A percentile compares a stretch with the other conserved stretches of the same genome.
These are phyloP conservation scores for Leuctra nigra DNA, from an alignment of 2,888 invertebrate genomes.

Conservation along the genomic window DNA sequence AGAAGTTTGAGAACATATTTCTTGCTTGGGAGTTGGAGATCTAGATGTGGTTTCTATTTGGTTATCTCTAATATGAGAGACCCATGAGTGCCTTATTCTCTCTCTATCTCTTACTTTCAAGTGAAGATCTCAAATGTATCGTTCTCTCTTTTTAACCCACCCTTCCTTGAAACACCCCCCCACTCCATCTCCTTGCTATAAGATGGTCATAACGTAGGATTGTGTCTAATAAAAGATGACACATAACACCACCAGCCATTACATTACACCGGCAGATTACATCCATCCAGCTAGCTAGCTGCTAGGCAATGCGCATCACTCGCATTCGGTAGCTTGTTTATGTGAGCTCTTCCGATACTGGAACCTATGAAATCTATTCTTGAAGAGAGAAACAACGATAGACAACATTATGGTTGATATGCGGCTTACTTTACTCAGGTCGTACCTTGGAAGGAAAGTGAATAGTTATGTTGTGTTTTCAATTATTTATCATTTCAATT, in stretches of 20 bases:
- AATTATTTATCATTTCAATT: no score
- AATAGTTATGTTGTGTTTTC: no score
- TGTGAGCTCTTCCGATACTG: no score
- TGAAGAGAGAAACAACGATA: no score
- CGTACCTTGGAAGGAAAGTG: no score
- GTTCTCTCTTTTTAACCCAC: constrained; percentile 3
- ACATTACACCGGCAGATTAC: constrained; percentile 18
- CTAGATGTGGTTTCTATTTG: constrained; percentile 10
- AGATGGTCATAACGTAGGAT: constrained; percentile 26
- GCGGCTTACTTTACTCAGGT: no score
- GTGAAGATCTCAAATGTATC: not conserved
- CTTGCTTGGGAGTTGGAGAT: constrained; percentile 12
- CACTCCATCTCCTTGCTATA: constrained; percentile 3
- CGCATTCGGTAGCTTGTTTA: no score
- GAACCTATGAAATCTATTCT: no score
- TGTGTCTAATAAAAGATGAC: constrained; percentile 28
- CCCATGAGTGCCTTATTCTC: constrained; percentile 5
- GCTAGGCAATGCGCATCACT: no score
- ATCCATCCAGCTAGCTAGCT: no score
- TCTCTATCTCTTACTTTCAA: not conserved
- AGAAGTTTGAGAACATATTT: constrained; percentile 17
- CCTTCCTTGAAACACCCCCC: no score
- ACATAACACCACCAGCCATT: constrained; percentile 20
- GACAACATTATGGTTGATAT: no score
- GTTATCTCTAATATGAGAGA: constrained; percentile 9